Percentiles rank a stretch among this genome's conserved stretches.
Conservation (phyloP, 2,113 vertebrate genomes). For the Oncorhynchus gorbuscha region DNA sequence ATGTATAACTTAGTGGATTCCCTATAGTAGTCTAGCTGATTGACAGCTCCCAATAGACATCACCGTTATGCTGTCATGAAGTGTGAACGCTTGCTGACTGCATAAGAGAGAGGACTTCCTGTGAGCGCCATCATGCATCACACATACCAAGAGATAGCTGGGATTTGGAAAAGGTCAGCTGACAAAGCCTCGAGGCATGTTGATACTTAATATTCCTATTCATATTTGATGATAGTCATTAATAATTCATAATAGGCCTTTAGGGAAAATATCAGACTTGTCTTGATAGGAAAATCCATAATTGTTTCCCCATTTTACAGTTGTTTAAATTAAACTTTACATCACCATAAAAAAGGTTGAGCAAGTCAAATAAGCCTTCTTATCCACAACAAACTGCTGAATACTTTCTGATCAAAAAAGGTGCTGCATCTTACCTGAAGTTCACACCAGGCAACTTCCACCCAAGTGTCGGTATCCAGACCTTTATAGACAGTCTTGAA, state of each 20-base stretch:
- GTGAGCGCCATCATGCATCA: slow-evolving; percentile 16
- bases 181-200: neutral
- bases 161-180: no score
- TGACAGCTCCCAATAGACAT: slow-evolving; percentile 50
- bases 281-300: neutral
- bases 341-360: neutral
- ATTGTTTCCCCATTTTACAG: no score
- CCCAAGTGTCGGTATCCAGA: slow-evolving; percentile 93
- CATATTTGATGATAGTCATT: no score
- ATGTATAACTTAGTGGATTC: slow-evolving; percentile 35
- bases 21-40: slow-evolving; percentile 17
- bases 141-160: neutral
- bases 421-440: slow-evolving; percentile 83
- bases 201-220: neutral
- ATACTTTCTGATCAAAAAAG: no score
- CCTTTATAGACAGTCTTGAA: slow-evolving; percentile 98
- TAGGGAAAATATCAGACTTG: neutral
- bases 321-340: no score
- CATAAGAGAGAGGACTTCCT: slow-evolving; percentile 3
- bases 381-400: no score
- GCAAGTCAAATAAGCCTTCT: no score
- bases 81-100: slow-evolving; percentile 12
- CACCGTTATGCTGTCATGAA: slow-evolving; percentile 29
- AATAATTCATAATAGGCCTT: no score
- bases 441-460: slow-evolving; percentile 96